phyloP scores from a whole-genome alignment of 1,140 invertebrate genomes.

The Ooceraea biroi region DNA sequence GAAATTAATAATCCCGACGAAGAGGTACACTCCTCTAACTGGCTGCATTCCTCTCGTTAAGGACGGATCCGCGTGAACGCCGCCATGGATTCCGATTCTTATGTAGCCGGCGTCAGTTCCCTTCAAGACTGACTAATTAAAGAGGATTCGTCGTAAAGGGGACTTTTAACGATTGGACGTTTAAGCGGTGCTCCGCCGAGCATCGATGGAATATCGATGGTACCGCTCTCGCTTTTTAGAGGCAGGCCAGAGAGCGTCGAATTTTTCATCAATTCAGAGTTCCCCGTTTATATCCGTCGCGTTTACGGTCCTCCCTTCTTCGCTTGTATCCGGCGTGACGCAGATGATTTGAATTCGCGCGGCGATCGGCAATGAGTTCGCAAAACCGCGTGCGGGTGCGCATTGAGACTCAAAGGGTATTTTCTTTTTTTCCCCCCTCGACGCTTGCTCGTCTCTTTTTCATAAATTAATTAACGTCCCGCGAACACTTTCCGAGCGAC shows the following conservation, averaged over 20 bases:
- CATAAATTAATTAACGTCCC: conserved; percentile 60
- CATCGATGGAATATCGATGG: conserved; percentile 71
- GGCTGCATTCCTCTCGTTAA: conserved; percentile 73
- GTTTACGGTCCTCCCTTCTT: conserved; percentile 29
- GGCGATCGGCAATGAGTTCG: conserved; percentile 39
- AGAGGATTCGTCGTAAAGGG: conserved; percentile 68
- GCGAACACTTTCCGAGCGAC: conserved; percentile 26
- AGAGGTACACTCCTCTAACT: conserved; percentile 68
- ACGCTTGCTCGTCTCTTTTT: conserved; percentile 43
- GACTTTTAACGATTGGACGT: conserved; percentile 66
- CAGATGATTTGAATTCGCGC: conserved; percentile 28
- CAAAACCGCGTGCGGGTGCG: conserved; percentile 44
- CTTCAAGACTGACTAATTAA: conserved; percentile 74
- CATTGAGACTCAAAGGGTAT: conserved; percentile 43
- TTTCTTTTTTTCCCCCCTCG: conserved; percentile 42
- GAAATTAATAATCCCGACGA: conserved; percentile 82
- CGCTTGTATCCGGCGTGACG: conserved; percentile 22
- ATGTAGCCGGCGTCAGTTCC: conserved; percentile 67
- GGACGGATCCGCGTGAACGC: conserved; percentile 73
- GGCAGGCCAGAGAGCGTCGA: conserved; percentile 1
- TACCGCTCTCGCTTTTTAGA: conserved; percentile 45
- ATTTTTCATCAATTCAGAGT: conserved; percentile 44
- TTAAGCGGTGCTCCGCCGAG: conserved; percentile 31
- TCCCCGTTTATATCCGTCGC: conserved; percentile 11
- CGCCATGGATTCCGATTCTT: conserved; percentile 72